Evolutionary conservation across 2,113 vertebrate genomes (phyloP), one percentile per base, ranked within the genome.

Genomic region (Ictalurus furcatus): DNA sequence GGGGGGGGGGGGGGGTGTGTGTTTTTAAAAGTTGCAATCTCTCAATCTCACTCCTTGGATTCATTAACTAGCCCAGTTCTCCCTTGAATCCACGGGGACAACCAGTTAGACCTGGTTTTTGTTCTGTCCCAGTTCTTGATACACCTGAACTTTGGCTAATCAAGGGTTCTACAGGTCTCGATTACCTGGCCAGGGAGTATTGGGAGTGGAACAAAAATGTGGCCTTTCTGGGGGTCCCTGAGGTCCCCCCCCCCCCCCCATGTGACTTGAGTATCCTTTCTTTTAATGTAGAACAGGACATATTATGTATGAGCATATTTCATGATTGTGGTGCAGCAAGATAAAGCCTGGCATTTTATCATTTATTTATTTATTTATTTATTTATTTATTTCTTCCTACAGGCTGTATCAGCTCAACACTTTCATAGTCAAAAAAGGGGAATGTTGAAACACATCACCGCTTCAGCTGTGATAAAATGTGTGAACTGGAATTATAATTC

Each of bases 381-480:
- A 44, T 5, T 44, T 52, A 86, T 11, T 7, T 19, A 8, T 2
- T 56, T 61, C 21, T 76, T 48, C 84, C 11, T 84, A 28, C 58
- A 91, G 89, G 48, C 37, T 73, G 16, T 0, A 52, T 0, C n/a
- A 80, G 23, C 17, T 21, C n/a, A 30, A 58, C 40, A 44, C 1
- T 1, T 48, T 73, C 30, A 73, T 91, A 23, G 67, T 69, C 40
- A 63, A n/a, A 28, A 34, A 1, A 3, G 54, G 87, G 0, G 1
- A 11, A 48, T 91, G 90, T 69, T 91, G 59, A 90, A 28, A 17
- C 52, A 16, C n/a, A 30, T 37, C 13, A 23, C 21, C 0, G 37
- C n/a, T 28, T 61, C 69, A 9, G 5, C 52, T 23, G 65, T 37
- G 52, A 6, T 83, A 2, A 79, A 54, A 54, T 54, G 81, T 40